phyloP scores from a whole-genome alignment of 2,797 vertebrate species.

The Enteromius paludinosus region DNA sequence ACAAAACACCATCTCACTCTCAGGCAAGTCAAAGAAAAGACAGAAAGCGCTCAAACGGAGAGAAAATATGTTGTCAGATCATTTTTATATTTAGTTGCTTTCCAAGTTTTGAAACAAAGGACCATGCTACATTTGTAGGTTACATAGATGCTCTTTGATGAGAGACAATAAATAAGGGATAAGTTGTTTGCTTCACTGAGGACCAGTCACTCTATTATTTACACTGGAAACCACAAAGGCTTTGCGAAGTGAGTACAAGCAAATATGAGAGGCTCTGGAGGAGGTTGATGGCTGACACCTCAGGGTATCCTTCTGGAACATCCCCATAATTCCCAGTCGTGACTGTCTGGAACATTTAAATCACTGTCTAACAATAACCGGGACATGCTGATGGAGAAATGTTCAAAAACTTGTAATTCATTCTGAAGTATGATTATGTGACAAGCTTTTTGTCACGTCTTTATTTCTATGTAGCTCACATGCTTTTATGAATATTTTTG shows the following conservation, averaged over 20 bases:
- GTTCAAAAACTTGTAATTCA: slow-evolving; percentile 10
- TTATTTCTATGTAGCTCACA: neutral
- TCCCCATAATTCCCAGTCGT: slow-evolving; percentile 4
- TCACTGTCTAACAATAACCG: slow-evolving; percentile 32
- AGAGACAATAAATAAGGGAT: slow-evolving; percentile 76
- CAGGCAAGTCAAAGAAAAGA: slow-evolving; percentile 30
- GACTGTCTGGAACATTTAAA: slow-evolving; percentile 37
- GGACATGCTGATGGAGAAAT: neutral
- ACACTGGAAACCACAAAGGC: slow-evolving; percentile 63
- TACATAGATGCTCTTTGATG: slow-evolving; percentile 68
- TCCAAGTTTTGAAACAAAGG: slow-evolving; percentile 75
- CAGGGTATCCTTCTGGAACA: slow-evolving; percentile 28
- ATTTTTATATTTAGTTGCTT: slow-evolving; percentile 77
- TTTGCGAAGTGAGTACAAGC: slow-evolving; percentile 8
- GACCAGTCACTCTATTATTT: slow-evolving; percentile 80
- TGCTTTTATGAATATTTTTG: slow-evolving; percentile 14
- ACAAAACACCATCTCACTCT: slow-evolving; percentile 53
- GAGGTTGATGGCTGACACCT: slow-evolving; percentile 64
- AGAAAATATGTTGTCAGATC: slow-evolving; percentile 67
- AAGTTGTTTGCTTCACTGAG: slow-evolving; percentile 77
- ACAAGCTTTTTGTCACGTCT: neutral
- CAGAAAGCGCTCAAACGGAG: slow-evolving; percentile 25
- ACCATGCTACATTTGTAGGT: slow-evolving; percentile 64
- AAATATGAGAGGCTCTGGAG: slow-evolving; percentile 27
- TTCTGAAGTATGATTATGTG: neutral